phyloP scores from a whole-genome alignment of 2,113 vertebrate species.

The Eolophus roseicapilla region DNA sequence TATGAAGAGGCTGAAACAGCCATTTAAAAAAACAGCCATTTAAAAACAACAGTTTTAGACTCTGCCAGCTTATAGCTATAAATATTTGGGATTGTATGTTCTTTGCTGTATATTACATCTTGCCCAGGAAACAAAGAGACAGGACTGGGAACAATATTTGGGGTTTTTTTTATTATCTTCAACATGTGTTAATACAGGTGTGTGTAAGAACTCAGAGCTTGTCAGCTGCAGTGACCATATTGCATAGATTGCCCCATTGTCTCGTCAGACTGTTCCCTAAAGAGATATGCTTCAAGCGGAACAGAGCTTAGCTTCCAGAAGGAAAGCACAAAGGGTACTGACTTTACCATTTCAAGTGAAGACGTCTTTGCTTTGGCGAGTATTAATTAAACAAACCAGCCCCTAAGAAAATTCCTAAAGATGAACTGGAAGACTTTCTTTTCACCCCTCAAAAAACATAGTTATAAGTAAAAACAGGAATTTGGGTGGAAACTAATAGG shows the following conservation, averaged over 20 bases:
- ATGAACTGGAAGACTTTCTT: neutral
- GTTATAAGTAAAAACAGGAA: neutral
- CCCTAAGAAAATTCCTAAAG: neutral
- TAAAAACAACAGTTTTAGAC: neutral
- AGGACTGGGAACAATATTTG: neutral
- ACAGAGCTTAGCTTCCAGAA: neutral
- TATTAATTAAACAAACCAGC: neutral
- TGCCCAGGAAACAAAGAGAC: neutral
- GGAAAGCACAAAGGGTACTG: neutral
- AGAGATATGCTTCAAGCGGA: neutral
- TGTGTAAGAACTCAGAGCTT: neutral
- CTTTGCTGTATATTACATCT: neutral
- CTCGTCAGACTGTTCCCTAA: neutral
- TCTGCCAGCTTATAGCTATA: neutral
- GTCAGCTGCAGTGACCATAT: neutral
- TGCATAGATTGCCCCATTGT: neutral
- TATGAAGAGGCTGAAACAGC: neutral
- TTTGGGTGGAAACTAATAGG: neutral
- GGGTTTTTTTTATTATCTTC: accelerated
- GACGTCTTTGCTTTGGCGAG: neutral
- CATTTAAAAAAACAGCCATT: neutral
- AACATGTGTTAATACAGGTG: neutral
- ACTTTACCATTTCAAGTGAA: neutral
- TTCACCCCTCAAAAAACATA: neutral
- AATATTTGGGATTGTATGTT: neutral